Evolutionary conservation across 2,888 invertebrate genomes (phyloP).

Genomic region (Agonum fuliginosum): DNA sequence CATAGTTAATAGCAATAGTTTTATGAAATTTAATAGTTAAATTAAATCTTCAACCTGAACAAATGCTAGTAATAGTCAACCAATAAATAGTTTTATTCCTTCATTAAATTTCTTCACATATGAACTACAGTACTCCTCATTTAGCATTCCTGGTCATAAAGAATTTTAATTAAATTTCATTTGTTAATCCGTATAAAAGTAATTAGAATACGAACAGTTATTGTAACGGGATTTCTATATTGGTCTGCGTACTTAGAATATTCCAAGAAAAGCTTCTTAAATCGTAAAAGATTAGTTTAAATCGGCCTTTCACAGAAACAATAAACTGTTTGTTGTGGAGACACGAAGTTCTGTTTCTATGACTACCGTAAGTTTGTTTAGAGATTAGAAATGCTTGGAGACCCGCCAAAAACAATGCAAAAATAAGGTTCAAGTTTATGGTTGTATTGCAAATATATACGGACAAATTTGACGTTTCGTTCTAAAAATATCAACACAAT

Average conservation of each 20-base stretch:
- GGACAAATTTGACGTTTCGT: background rate
- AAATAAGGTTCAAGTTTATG: background rate
- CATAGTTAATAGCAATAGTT: too few relatives aligned
- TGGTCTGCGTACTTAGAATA: background rate
- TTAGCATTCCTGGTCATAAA: conserved; percentile 1
- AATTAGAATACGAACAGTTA: conserved; percentile 27
- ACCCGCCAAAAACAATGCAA: background rate
- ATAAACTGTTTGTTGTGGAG: background rate
- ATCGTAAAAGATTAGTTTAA: conserved; percentile 4
- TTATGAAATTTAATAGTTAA: too few relatives aligned
- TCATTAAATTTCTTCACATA: too few relatives aligned
- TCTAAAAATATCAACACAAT: too few relatives aligned
- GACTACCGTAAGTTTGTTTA: conserved; percentile 10
- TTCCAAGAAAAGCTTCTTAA: conserved; percentile 22
- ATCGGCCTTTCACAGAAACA: conserved; percentile 9
- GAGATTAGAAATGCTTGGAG: background rate
- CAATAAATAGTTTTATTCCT: too few relatives aligned
- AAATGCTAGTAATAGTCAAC: too few relatives aligned
- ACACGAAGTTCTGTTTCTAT: background rate
- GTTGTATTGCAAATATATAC: background rate
- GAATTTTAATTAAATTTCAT: conserved; percentile 30
- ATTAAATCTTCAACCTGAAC: too few relatives aligned
- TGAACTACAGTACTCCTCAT: background rate
- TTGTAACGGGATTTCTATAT: conserved; percentile 13
- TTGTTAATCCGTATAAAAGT: background rate